phyloP scores from a whole-genome alignment of 1,140 invertebrate genomes.

The Diorhabda sublineata region DNA sequence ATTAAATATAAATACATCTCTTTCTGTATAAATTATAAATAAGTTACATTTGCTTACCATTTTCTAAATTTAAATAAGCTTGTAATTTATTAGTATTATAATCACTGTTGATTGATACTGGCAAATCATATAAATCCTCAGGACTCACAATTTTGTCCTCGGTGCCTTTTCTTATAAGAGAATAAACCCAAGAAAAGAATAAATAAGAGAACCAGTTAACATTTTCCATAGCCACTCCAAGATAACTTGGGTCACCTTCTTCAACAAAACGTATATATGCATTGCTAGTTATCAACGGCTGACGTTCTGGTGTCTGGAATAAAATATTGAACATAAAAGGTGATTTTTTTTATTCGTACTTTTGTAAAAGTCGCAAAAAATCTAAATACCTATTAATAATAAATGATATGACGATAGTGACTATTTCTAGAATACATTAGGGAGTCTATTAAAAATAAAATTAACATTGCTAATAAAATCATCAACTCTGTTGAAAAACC shows the following conservation, averaged over 20 bases:
- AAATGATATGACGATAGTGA: too few species aligned
- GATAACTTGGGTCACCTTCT: slow-evolving; percentile 63
- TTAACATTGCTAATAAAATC: too few species aligned
- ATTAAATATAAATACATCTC: too few species aligned
- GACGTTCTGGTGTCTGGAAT: slow-evolving; percentile 47
- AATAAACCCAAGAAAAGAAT: slow-evolving; percentile 83
- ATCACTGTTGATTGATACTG: slow-evolving; percentile 61
- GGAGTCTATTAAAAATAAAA: too few species aligned
- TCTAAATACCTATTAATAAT: too few species aligned
- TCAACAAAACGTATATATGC: slow-evolving; percentile 58
- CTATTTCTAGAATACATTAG: too few species aligned
- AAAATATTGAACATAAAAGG: neutral
- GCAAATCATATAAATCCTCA: slow-evolving; percentile 85
- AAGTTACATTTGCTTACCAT: neutral
- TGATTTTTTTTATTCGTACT: too few species aligned
- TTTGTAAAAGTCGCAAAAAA: too few species aligned
- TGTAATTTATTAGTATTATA: slow-evolving; percentile 49
- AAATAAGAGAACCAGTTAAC: slow-evolving; percentile 67
- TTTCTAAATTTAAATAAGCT: neutral
- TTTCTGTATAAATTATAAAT: too few species aligned
- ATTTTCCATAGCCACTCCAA: slow-evolving; percentile 79
- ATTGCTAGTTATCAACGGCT: slow-evolving; percentile 46
- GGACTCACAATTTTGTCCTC: slow-evolving; percentile 65
- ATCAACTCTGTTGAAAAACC: too few species aligned
- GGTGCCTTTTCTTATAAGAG: slow-evolving; percentile 78